These are phyloP conservation scores for Nothura maculosa DNA, from an alignment of 2,797 vertebrate genomes.

Conservation along the genomic window DNA sequence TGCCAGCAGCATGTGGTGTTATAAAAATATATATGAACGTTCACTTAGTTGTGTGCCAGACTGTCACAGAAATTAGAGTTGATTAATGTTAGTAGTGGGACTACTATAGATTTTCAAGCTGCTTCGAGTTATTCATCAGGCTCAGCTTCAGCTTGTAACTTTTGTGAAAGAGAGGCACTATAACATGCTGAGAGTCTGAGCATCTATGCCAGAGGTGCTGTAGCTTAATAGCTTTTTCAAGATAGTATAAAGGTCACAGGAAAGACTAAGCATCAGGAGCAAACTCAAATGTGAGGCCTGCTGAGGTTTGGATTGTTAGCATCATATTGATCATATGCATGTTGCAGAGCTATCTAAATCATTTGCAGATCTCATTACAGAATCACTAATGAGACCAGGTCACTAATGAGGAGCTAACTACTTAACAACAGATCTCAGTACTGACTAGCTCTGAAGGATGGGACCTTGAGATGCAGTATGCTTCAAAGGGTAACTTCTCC, in stretches of 20 bases:
- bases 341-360: not conserved
- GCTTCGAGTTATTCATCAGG: not conserved
- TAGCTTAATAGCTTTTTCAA: not conserved
- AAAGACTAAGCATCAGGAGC: not conserved
- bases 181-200: not conserved
- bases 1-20: constrained; percentile 13
- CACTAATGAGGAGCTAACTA: not conserved
- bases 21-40: constrained; percentile 49
- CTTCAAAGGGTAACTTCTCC: not conserved
- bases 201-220: not conserved
- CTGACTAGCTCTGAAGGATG: accelerated
- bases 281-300: not conserved
- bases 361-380: not conserved
- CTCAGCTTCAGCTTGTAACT: not conserved
- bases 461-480: not conserved
- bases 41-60: constrained; percentile 13
- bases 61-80: constrained; percentile 14
- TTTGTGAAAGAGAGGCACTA: not conserved
- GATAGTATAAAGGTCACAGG: not conserved
- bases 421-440: not conserved
- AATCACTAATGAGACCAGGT: not conserved
- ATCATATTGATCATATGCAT: not conserved
- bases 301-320: not conserved
- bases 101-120: constrained; percentile 4
- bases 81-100: constrained; percentile 27